Conservation (phyloP, 2,888 invertebrate species). For the Hypolimnas misippus region DNA sequence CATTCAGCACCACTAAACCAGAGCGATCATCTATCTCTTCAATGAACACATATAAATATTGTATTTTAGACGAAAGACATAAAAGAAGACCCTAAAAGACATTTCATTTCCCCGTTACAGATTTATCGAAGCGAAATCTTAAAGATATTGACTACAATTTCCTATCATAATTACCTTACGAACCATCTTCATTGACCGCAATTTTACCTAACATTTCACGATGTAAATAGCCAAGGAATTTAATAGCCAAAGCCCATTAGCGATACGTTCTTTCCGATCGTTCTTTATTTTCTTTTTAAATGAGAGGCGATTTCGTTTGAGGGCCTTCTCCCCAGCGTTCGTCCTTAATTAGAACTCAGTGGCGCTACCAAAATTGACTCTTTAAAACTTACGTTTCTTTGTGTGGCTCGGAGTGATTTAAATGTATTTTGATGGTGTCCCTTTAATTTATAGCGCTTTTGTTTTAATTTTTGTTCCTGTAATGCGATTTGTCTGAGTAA, state of each 20-base stretch:
- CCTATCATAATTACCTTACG: too few relatives aligned
- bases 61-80: too few relatives aligned
- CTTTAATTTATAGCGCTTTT: constrained; percentile 18
- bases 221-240: constrained; percentile 7
- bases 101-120: too few relatives aligned
- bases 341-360: constrained; percentile 63
- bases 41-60: too few relatives aligned
- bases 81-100: too few relatives aligned
- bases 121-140: too few relatives aligned
- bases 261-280: constrained; percentile 45
- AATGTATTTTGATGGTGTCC: constrained; percentile 13
- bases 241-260: constrained; percentile 45
- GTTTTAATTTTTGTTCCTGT: constrained; percentile 5
- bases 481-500: neutral
- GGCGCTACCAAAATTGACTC: constrained; percentile 58
- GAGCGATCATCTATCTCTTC: too few relatives aligned
- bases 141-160: too few relatives aligned
- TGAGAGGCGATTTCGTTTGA: constrained; percentile 53
- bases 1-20: too few relatives aligned
- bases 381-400: constrained; percentile 64
- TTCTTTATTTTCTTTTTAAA: constrained; percentile 55
- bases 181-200: neutral
- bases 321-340: constrained; percentile 47
- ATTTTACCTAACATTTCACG: neutral
- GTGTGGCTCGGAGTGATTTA: constrained; percentile 38